These are phyloP conservation scores for Muricea muricata DNA, from an alignment of 92 coral and sea anemone species.

Conservation along the genomic window DNA sequence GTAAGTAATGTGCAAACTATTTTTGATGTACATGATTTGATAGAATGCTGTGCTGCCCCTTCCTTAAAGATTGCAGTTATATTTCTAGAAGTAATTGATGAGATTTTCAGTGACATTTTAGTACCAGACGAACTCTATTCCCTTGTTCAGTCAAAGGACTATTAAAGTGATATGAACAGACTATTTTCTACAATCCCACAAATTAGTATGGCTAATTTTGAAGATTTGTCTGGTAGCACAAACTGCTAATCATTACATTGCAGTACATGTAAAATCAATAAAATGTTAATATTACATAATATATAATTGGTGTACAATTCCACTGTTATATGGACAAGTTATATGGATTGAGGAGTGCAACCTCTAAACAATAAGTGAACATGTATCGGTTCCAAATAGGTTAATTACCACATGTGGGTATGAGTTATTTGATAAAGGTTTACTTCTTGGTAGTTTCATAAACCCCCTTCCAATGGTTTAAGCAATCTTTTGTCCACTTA, in stretches of 20 bases:
- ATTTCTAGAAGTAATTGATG: conserved; percentile 61
- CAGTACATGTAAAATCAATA: neutral
- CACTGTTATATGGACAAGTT: no score
- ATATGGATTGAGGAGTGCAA: no score
- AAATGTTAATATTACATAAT: no score
- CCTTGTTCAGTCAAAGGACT: conserved; percentile 26
- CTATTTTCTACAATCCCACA: conserved; percentile 2
- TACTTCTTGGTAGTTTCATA: conserved; percentile 43
- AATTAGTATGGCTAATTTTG: neutral
- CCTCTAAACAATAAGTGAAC: neutral
- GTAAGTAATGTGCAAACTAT: conserved; percentile 57
- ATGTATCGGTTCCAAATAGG: neutral
- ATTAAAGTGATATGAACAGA: neutral
- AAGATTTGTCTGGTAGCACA: neutral
- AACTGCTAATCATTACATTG: conserved; percentile 1
- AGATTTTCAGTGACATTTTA: conserved; percentile 66
- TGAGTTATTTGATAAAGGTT: no score
- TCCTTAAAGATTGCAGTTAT: conserved; percentile 25
- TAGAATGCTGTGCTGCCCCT: conserved; percentile 53
- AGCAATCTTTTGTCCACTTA: conserved; percentile 43
- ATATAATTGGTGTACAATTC: no score
- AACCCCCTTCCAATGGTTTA: conserved; percentile 46
- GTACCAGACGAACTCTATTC: conserved; percentile 35
- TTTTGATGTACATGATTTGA: conserved; percentile 58
- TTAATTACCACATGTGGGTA: no score